A percentile compares a stretch with the other conserved stretches of the same genome.
Conservation (phyloP, 64 coral and sea anemone genomes). For the Montipora capricornis region DNA sequence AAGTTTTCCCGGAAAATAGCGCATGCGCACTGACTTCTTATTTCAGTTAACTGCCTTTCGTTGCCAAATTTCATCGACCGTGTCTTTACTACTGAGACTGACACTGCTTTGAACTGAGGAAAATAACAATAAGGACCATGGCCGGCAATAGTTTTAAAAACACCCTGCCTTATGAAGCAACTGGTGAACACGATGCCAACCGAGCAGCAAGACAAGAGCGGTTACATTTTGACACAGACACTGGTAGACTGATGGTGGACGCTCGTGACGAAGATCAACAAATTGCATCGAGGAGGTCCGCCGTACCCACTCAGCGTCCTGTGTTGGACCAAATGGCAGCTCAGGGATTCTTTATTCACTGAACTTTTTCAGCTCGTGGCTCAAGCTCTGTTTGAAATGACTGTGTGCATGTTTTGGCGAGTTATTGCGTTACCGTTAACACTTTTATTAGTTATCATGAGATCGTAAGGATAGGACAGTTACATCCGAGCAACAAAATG, state of each 20-base stretch:
- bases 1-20: too few species aligned
- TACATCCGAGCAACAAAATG: too few species aligned
- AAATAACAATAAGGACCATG: not conserved
- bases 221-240: not conserved
- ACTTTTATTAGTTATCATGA: too few species aligned
- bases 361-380: not conserved
- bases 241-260: not conserved
- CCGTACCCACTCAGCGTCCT: not conserved
- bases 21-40: too few species aligned
- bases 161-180: not conserved
- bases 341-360: slow-evolving; percentile 20
- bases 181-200: not conserved
- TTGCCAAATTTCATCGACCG: too few species aligned
- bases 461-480: too few species aligned
- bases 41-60: too few species aligned
- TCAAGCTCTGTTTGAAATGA: not conserved
- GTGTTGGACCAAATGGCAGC: slow-evolving; percentile 32
- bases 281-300: not conserved
- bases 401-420: too few species aligned
- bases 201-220: not conserved
- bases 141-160: not conserved
- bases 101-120: not conserved
- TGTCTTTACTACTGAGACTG: too few species aligned
- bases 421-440: too few species aligned
- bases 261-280: not conserved